Evolutionary conservation across 2,797 vertebrate species (phyloP), one percentile per base, ranked within the genome.

Genomic region (Ficedula albicollis): DNA sequence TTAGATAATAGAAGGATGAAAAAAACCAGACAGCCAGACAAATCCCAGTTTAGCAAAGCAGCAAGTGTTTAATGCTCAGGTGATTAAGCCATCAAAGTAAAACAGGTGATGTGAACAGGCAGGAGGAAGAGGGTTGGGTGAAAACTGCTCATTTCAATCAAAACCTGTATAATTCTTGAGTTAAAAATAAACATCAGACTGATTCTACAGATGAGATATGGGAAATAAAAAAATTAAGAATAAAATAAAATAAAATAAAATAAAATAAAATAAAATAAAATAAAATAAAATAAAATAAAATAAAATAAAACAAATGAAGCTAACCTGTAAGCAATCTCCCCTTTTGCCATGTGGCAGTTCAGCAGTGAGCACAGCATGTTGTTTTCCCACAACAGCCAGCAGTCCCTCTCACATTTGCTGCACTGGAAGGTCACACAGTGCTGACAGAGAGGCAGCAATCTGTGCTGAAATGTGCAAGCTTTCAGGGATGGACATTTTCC

Each of bases 361-460:
- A 60, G n/a, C 49, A 43, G 15, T 2, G 11, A 87, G 56, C 9
- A 1, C 5, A 30, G 26, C 5, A 2, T 0, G 1, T 3, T 75
- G 34, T 39, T 85, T 64, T 81, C 30, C 13, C 73, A 32, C 38
- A 36, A 17, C 3, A 38, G 25, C 0, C 0, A 76, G 55, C 22
- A 60, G 64, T 13, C 20, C 17, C 32, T 46, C 3, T 0, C 17
- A n/a, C 8, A 6, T 30, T 43, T 29, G 16, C 38, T 67, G 34
- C 23, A 5, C 32, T 56, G 41, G 52, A 72, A 79, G 41, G 36
- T 51, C 70, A 58, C 43, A 46, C 9, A 49, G 29, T 11, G 4
- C 48, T 79, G 30, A 25, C 3, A 13, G 58, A 62, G 34, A 55
- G 52, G 30, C 15, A 70, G 4, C 19, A 54, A 89, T 17, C 66